Base-by-base conservation (phyloP, 2,113 vertebrate genomes). In the Tychaedon coryphoeus region DNA sequence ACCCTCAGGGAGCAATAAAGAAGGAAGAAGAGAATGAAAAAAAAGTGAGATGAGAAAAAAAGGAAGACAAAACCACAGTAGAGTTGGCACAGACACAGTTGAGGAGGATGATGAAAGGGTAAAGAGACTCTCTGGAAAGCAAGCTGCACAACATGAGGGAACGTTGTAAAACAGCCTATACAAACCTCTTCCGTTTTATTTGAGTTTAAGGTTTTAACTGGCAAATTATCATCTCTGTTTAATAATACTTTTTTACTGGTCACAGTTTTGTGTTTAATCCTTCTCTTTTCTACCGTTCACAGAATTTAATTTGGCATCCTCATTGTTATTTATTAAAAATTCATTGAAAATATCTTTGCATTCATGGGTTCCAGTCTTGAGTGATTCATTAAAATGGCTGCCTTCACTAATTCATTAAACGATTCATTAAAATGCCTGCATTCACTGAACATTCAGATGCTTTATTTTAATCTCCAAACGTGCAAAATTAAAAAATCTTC, bases 251-350 rank as follows among this genome's bases (percentile, higher is more conserved):
- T 28, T 71, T 73, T 80, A 80, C 50, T 66, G 38, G 20, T 83
- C 62, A 86, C 54, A 86, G 34, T 38, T 70, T 13, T 57, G 47
- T 67, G n/a, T 87, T 92, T 92, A 79, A 90, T 86, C 38, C n/a
- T 78, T 95, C 53, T 67, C 22, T 91, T 85, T 84, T 81, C n/a
- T 93, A 76, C 62, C 1, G 1, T 76, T 95, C 58, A 28, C 29
- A 47, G 50, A 40, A 86, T 75, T 88, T 92, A 82, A 92, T 86
- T 92, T 86, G 57, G 48, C n/a, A 79, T 82, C 34, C n/a, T 93
- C n/a, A 19, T 36, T 90, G 24, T 53, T 91, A 74, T 77, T 89
- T 96, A 79, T 88, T 90, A 94, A 94, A 94, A 92, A 93, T 61
- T 94, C 8, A 79, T 75, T 79, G 71, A 70, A 90, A 79, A 76